Conservation (phyloP, 2,797 vertebrate genomes). For the Muscicapa striata region DNA sequence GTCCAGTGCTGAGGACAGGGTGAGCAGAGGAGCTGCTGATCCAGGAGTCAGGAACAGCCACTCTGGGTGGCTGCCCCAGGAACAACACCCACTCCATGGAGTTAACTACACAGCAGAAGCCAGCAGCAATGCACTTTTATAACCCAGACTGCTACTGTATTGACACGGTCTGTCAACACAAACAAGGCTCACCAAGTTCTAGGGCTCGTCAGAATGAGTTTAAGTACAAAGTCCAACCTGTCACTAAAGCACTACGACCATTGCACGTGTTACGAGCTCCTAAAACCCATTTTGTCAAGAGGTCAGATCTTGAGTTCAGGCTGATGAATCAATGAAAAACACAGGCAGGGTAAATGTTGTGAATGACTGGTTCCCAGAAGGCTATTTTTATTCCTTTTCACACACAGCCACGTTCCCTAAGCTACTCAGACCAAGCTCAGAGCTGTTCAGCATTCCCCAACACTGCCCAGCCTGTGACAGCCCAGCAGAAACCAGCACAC, state of each 20-base stretch:
- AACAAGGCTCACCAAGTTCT: not conserved
- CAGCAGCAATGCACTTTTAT: not conserved
- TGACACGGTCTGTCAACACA: not conserved
- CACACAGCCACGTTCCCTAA: not conserved
- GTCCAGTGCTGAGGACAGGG: not conserved
- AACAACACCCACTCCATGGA: accelerated
- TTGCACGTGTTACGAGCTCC: not conserved
- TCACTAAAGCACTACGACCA: not conserved
- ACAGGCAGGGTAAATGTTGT: not conserved
- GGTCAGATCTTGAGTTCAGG: not conserved
- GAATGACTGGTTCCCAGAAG: not conserved
- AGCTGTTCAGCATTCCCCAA: not conserved
- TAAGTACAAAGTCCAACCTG: constrained; percentile 39
- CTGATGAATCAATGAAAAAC: not conserved
- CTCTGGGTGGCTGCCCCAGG: not conserved
- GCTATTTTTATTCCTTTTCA: not conserved
- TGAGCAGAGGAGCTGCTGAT: not conserved
- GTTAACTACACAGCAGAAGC: not conserved
- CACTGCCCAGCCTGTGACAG: not conserved
- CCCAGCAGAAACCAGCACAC: not conserved
- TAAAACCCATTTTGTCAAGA: not conserved
- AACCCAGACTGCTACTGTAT: not conserved
- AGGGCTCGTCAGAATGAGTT: not conserved
- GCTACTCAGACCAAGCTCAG: not conserved
- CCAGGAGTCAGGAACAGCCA: not conserved